Evolutionary conservation across 2,797 vertebrate species (phyloP), one percentile per base, ranked within the genome.

Genomic region (Pelochelys cantorii): DNA sequence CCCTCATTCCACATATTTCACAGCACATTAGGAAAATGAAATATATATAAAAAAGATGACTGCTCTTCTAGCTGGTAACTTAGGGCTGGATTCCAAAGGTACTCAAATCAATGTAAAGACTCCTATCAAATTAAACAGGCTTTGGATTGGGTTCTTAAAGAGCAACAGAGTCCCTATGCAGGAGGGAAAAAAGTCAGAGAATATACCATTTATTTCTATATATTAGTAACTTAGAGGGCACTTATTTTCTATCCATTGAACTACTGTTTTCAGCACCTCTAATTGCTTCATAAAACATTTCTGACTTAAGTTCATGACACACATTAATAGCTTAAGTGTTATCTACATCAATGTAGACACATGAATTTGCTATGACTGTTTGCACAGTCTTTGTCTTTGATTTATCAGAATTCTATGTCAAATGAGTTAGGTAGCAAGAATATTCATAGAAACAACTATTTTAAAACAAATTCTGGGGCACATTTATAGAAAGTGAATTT

Each of bases 61-160:
- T 97, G 68, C 77, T 91, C 83, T 97, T 87, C 57, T 92, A 60
- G 53, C 31, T 93, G 79, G 77, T 91, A 88, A 83, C 90, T 97
- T 88, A 94, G 89, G 92, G 65, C 2, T 23, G 71, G 60, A 59
- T 59, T 88, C 83, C 90, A 84, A 86, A 34, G 7, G 17, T 53
- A 18, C 2, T 85, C 31, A 90, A 90, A 48, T 79, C 53, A 53
- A 18, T 1, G 7, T 37, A 52, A 42, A 83, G 15, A 55, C 60
- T 81, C 81, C 85, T 80, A 84, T 92, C 53, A 79, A 42, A 59
- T 82, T 85, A 86, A 86, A 57, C 34, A 18, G 37, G 60, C 80
- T 71, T 93, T 92, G 59, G 94, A 94, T 83, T 13, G 7, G 52
- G 12, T 34, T 42, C 57, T 75, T 52, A 83, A 80, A 88, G 71